Base-by-base conservation (phyloP, 2,797 vertebrate species). In the Odontamblyopus rebecca region DNA sequence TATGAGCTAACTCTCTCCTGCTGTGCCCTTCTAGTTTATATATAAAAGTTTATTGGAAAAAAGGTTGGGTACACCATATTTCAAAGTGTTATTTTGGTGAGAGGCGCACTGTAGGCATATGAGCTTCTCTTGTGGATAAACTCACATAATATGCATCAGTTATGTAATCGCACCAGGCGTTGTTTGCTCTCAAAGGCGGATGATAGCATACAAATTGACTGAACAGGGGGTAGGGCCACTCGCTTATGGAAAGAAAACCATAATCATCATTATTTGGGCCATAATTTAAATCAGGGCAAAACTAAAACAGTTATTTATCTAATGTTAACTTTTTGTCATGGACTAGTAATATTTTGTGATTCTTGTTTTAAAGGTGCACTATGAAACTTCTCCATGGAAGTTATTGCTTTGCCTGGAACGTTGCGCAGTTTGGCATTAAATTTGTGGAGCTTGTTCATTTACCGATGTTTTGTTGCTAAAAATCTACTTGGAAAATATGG, bases 131-230 rank as follows among this genome's bases (percentile, higher is more conserved):
- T 23, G 51, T 70, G 75, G 66, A 72, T 81, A 68, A 75, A 76
- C 71, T 78, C 38, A 66, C 51, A 65, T 87, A 83, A 80, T 79
- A 82, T 82, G 78, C 73, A 83, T 74, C 75, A n/a, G 71, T 92
- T 90, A 86, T 66, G 74, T 87, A 89, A 90, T 77, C 72, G 69
- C 27, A 50, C 56, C 18, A 67, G 32, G 76, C 75, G 76, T 64
- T 71, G 60, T 76, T 73, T 78, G 57, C 77, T 80, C 67, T 77
- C 71, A 48, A 57, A 71, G 74, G 35, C 38, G 15, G 2, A 32
- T 62, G 2, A 15, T 44, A 27, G 41, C 63, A 50, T 29, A 41
- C 61, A 44, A n/a, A 44, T 26, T 64, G 54, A 26, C 23, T 12
- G 54, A 26, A 23, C 23, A 57, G 54, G 11, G 44, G 13, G 44